A percentile compares a stretch with the other conserved stretches of the same genome.
These are phyloP conservation scores for Lasioglossum vierecki DNA, from an alignment of 2,888 invertebrate species.

Conservation along the genomic window DNA sequence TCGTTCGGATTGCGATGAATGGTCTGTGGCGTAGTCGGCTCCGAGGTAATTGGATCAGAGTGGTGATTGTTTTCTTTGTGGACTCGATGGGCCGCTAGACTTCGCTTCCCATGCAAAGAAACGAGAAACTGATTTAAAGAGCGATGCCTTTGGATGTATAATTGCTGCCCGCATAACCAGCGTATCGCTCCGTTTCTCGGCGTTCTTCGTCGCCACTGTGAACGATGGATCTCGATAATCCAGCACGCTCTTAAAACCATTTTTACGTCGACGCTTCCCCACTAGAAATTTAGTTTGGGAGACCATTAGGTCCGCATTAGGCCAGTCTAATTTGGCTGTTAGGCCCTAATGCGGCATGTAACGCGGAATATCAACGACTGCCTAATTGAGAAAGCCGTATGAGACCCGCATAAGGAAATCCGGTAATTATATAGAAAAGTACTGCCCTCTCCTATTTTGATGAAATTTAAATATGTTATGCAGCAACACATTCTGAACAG, in stretches of 20 bases:
- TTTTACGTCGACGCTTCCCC: background rate
- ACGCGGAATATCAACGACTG: no score
- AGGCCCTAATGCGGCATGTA: no score
- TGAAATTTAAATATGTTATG: no score
- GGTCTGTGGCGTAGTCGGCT: background rate
- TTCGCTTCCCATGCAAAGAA: background rate
- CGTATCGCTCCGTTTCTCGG: background rate
- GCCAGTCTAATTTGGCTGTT: no score
- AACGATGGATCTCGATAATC: background rate
- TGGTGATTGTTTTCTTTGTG: background rate
- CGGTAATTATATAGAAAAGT: no score
- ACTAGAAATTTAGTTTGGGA: no score
- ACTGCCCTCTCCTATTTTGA: no score
- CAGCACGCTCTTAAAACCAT: background rate
- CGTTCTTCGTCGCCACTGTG: background rate
- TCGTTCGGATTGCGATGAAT: background rate
- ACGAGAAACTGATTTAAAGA: conserved; percentile 7
- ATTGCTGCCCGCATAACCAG: conserved; percentile 3
- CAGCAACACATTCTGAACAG: no score
- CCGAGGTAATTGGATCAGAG: background rate
- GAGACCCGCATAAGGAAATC: no score
- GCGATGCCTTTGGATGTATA: background rate
- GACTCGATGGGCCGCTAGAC: background rate
- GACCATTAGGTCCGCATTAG: no score
- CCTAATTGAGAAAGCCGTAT: no score